Conservation (phyloP, 2,888 invertebrate genomes). For the Protonemura montana region DNA sequence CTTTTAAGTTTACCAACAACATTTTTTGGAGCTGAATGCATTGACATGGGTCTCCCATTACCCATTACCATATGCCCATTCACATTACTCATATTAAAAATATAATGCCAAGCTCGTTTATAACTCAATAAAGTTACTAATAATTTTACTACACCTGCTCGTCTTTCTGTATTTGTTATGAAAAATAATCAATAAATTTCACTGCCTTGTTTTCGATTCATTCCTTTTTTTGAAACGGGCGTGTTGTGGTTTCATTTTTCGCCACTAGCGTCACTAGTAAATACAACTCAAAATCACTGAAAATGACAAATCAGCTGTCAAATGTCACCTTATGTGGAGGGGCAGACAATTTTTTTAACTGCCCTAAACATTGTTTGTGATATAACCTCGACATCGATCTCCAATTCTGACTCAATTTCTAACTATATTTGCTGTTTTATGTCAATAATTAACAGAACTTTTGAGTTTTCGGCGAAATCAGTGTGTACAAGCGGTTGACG, state of each 20-base stretch:
- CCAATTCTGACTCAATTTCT: background rate
- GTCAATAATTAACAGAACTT: background rate
- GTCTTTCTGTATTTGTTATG: background rate
- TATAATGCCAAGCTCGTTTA: background rate
- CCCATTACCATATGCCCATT: slow-evolving; percentile 29
- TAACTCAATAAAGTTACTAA: background rate
- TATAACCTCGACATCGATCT: background rate
- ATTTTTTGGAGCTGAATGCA: slow-evolving; percentile 18
- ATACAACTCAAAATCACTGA: background rate
- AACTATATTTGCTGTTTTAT: background rate
- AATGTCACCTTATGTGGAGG: background rate
- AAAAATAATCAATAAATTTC: background rate
- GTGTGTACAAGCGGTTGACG: background rate
- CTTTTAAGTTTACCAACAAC: slow-evolving; percentile 26
- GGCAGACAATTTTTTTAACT: background rate
- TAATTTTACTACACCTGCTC: background rate
- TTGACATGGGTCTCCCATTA: slow-evolving; percentile 20
- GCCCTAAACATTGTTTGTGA: background rate
- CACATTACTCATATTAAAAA: background rate
- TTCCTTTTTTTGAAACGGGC: background rate
- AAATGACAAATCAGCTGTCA: background rate
- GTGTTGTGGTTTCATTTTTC: background rate
- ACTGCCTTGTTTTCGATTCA: background rate
- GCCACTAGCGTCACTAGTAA: too few relatives aligned
- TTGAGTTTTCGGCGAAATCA: background rate